These are phyloP conservation scores for Clarias fuscus DNA, from an alignment of 2,797 vertebrate species.

Conservation along the genomic window DNA sequence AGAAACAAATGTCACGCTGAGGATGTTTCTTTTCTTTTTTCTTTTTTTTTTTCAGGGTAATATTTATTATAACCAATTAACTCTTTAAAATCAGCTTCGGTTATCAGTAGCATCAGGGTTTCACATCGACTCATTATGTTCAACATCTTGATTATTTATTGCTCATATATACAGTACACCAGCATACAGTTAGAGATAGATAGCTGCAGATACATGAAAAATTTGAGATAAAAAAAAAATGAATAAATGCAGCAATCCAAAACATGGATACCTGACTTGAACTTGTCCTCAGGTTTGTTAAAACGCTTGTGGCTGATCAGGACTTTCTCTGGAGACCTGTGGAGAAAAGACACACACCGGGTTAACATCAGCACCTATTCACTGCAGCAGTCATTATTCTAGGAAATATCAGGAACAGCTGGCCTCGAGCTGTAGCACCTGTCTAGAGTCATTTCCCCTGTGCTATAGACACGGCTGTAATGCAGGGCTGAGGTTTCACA, in stretches of 20 bases:
- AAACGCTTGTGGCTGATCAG: not conserved
- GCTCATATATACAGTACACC: conserved; percentile 7
- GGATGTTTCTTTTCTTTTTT: conserved; percentile 29
- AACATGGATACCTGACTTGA: conserved; percentile 43
- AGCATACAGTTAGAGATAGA: not conserved
- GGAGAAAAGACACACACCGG: conserved; percentile 35
- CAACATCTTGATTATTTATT: not conserved
- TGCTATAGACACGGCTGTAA: conserved; percentile 13
- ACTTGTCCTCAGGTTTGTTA: conserved; percentile 13
- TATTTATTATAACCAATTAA: conserved; percentile 53
- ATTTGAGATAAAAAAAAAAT: not conserved
- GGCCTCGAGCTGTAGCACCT: not conserved
- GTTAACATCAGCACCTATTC: not conserved
- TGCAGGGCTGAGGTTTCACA: conserved; percentile 43
- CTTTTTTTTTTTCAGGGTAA: conserved; percentile 42
- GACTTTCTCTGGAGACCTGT: conserved; percentile 39
- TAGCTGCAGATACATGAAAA: not conserved
- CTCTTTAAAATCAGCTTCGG: conserved; percentile 27
- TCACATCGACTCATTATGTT: conserved; percentile 2
- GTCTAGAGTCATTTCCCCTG: conserved; percentile 2
- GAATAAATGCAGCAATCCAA: conserved; percentile 18
- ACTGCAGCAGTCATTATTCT: conserved; percentile 4
- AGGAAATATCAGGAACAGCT: conserved; percentile 7
- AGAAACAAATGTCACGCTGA: conserved; percentile 53
- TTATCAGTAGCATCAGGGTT: conserved; percentile 1